phyloP scores from a whole-genome alignment of 2,888 invertebrate species.

The Lasioglossum villosulum region DNA sequence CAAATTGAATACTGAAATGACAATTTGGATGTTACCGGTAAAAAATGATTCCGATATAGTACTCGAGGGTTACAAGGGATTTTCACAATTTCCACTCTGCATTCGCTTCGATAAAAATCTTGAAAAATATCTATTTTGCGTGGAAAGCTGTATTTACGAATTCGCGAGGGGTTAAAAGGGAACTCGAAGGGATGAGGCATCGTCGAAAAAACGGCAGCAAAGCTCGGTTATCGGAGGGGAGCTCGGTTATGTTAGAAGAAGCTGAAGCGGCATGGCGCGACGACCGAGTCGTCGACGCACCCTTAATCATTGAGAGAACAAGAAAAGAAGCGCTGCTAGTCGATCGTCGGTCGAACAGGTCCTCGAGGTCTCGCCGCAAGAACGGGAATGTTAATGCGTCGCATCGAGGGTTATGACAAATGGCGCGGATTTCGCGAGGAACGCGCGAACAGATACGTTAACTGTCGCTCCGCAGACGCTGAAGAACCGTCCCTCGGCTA shows the following conservation, averaged over 20 bases:
- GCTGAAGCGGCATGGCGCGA: background rate
- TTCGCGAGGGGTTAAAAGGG: background rate
- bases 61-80: background rate
- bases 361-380: constrained; percentile 20
- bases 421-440: constrained; percentile 39
- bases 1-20: too few species aligned
- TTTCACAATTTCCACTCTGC: background rate
- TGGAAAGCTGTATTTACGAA: background rate
- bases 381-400: constrained; percentile 45
- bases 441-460: constrained; percentile 43
- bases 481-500: constrained; percentile 29
- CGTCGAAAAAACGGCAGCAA: background rate
- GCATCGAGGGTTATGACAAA: constrained; percentile 56
- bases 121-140: background rate
- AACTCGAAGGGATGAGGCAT: background rate
- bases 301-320: constrained; percentile 54
- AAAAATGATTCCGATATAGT: too few species aligned
- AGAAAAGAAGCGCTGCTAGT: constrained; percentile 48
- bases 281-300: constrained; percentile 12
- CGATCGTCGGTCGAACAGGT: constrained; percentile 43
- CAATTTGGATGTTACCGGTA: too few species aligned
- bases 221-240: background rate
- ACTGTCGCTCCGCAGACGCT: constrained; percentile 27
- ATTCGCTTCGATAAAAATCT: too few species aligned
- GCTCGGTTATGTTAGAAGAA: background rate